Evolutionary conservation across 2,888 invertebrate genomes (phyloP), one percentile per base, ranked within the genome.

Genomic region (Eilema griseolum): DNA sequence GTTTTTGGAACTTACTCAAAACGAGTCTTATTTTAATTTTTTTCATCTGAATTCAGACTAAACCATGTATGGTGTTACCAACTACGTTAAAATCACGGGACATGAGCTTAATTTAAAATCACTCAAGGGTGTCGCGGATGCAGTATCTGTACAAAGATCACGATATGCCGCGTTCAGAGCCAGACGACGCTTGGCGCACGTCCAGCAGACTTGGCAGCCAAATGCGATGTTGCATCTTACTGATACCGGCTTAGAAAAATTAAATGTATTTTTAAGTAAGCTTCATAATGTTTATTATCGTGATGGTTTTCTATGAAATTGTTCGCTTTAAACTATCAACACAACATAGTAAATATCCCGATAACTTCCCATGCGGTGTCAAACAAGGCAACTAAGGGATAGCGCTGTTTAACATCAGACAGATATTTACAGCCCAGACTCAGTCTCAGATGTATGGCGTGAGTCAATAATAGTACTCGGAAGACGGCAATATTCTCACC

Each of bases 61-160:
- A 52, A 52, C 52, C n/a, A n/a, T n/a, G 52, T 5, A 46, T 20
- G 20, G 20, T n/a, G n/a, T n/a, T 20, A 52, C 10, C 20, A 20
- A 10, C 52, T 52, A n/a, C 52, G 52, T 8, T 52, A n/a, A n/a
- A n/a, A 31, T 28, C 16, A 31, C 20, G 60, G 26, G n/a, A 61
- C n/a, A 37, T 71, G 46, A 68, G 77, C 80, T 83, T 88, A 88
- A 90, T 91, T 90, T 88, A 89, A 90, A 91, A 90, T 89, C 90
- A 90, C 87, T 91, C 86, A 90, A 87, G 88, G 81, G 86, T 86
- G 86, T 83, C 84, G 81, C 67, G 84, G 83, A 81, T 78, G 81
- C 79, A 73, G 69, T 69, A 88, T 89, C 88, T 85, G 74, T 73
- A 67, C 63, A 63, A 67, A 84, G 84, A 91, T 91, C 89, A 81